phyloP scores from a whole-genome alignment of 2,797 vertebrate species.

The Coranthus polyacanthus region DNA sequence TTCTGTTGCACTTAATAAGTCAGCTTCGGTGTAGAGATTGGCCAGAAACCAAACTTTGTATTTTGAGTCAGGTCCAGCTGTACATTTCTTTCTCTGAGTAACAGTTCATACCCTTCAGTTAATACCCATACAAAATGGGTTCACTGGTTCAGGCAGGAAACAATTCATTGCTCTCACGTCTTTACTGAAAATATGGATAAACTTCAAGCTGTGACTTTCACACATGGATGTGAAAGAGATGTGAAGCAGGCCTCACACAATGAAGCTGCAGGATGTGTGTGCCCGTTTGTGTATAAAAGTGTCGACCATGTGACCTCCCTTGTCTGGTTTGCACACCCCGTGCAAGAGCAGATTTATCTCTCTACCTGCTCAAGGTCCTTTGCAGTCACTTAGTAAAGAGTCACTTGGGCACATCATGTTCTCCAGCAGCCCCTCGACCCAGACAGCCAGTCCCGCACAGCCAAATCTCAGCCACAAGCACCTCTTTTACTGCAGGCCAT shows the following conservation, averaged over 20 bases:
- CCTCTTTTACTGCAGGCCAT: conserved; percentile 49
- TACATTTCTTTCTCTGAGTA: conserved; percentile 69
- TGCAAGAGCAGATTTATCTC: conserved; percentile 29
- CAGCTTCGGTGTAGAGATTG: conserved; percentile 58
- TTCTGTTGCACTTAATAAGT: conserved; percentile 77
- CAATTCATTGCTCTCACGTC: conserved; percentile 72
- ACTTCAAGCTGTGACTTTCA: conserved; percentile 61
- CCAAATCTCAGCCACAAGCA: conserved; percentile 44
- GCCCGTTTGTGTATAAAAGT: conserved; percentile 32
- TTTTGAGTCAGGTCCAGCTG: conserved; percentile 75
- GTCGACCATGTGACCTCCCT: conserved; percentile 38
- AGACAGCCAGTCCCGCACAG: conserved; percentile 28
- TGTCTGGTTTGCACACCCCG: conserved; percentile 21
- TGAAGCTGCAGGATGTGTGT: conserved; percentile 66
- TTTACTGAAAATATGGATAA: conserved; percentile 55
- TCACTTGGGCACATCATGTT: conserved; percentile 44
- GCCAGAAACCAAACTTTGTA: conserved; percentile 64
- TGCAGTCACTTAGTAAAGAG: conserved; percentile 35
- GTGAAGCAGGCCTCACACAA: conserved; percentile 72
- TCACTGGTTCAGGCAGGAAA: conserved; percentile 75
- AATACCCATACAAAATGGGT: conserved; percentile 62
- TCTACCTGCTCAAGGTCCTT: conserved; percentile 31
- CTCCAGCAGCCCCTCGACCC: conserved; percentile 34
- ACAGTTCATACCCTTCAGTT: conserved; percentile 54
- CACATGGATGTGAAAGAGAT: conserved; percentile 65